Evolutionary conservation across 2,113 vertebrate genomes (phyloP).

Genomic region (Misgurnus anguillicaudatus): DNA sequence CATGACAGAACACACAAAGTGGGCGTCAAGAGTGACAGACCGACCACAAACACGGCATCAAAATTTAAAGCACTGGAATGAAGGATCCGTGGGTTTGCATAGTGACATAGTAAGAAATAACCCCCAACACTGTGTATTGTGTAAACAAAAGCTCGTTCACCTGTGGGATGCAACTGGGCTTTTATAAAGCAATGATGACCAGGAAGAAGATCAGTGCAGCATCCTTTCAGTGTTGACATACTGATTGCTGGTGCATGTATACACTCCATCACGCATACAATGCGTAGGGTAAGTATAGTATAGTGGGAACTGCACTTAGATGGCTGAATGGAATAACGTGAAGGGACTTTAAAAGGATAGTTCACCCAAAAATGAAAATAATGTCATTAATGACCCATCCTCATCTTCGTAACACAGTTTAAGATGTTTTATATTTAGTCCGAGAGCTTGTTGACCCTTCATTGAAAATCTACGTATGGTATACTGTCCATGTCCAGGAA

Average conservation of each 20-base stretch:
- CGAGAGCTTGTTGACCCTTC: too few species aligned
- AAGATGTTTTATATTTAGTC: too few species aligned
- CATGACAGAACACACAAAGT: conserved; percentile 41
- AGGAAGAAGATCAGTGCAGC: background rate
- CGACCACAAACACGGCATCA: conserved; percentile 34
- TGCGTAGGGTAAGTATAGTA: background rate
- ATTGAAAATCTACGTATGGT: too few species aligned
- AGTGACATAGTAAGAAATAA: conserved; percentile 8
- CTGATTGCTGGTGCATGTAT: conserved; percentile 19
- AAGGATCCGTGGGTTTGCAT: conserved; percentile 8
- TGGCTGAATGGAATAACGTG: background rate
- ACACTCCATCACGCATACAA: background rate
- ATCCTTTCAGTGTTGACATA: background rate
- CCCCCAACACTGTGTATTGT: conserved; percentile 19
- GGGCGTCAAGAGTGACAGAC: conserved; percentile 34
- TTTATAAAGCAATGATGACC: conserved; percentile 14
- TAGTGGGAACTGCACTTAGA: background rate
- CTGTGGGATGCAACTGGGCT: background rate
- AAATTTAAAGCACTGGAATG: conserved; percentile 21
- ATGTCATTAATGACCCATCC: too few species aligned
- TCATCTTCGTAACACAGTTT: too few species aligned
- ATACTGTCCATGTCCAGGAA: too few species aligned
- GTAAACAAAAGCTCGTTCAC: conserved; percentile 17
- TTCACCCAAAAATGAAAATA: too few species aligned
- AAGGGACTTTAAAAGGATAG: conserved; percentile 12